These are phyloP conservation scores for Saccostrea glomerata DNA, from an alignment of 1,140 invertebrate species.

Conservation along the genomic window DNA sequence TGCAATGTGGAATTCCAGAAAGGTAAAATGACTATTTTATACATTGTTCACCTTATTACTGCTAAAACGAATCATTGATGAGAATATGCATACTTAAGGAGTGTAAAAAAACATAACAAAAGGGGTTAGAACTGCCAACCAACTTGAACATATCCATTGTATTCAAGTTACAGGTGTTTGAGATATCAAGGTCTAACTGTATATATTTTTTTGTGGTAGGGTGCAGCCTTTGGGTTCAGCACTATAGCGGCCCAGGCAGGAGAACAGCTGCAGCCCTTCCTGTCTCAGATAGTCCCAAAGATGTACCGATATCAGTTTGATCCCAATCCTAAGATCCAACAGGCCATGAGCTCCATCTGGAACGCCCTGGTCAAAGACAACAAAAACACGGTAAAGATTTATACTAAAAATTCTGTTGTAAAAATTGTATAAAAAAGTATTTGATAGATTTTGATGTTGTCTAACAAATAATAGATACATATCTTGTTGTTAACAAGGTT, in stretches of 20 bases:
- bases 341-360: constrained; percentile 95
- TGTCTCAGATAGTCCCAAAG: constrained; percentile 92
- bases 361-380: constrained; percentile 91
- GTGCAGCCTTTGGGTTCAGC: constrained; percentile 94
- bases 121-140: no score
- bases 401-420: background rate
- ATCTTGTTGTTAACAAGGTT: constrained; percentile 80
- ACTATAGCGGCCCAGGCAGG: constrained; percentile 89
- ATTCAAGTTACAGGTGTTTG: no score
- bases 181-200: no score
- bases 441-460: background rate
- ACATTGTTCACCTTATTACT: no score
- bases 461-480: background rate
- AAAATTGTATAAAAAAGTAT: background rate
- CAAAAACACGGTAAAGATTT: constrained; percentile 86
- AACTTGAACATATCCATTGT: no score
- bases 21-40: constrained; percentile 72
- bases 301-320: constrained; percentile 92
- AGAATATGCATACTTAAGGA: no score
- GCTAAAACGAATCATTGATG: no score
- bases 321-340: constrained; percentile 93
- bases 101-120: no score
- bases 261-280: constrained; percentile 88
- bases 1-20: constrained; percentile 93
- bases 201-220: constrained; percentile 79